Evolutionary conservation across 2,888 invertebrate species (phyloP).

Genomic region (Cephonodes hylas): DNA sequence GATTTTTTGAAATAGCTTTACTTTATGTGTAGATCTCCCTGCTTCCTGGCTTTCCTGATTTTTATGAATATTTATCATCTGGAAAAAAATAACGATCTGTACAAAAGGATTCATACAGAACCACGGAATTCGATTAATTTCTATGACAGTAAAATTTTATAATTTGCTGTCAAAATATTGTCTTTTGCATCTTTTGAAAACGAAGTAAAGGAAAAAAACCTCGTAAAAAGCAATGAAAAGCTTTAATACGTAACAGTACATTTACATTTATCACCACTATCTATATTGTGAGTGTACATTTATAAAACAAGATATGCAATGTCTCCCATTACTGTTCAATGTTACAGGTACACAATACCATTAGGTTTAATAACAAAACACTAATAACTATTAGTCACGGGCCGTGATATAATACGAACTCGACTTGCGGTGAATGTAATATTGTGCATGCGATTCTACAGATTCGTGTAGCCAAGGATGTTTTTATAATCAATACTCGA

Average conservation of each 20-base stretch:
- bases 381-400: conserved; percentile 7
- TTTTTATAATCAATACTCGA: conserved; percentile 3
- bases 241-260: neutral
- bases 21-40: no score
- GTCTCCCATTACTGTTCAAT: neutral
- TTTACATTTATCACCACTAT: neutral
- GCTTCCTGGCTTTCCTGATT: no score
- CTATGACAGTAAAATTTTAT: no score
- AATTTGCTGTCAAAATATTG: no score
- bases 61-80: no score
- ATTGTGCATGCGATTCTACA: neutral
- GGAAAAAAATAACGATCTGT: no score
- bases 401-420: conserved; percentile 4
- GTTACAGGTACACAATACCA: neutral
- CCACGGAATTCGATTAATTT: no score
- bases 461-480: conserved; percentile 2
- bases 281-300: neutral
- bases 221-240: neutral
- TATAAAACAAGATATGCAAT: neutral
- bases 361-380: conserved; percentile 1
- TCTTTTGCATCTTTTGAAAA: no score
- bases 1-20: no score
- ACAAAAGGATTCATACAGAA: no score
- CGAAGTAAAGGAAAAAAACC: no score
- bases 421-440: conserved; percentile 2